Conservation (phyloP, 2,113 vertebrate species). For the Neogobius melanostomus region DNA sequence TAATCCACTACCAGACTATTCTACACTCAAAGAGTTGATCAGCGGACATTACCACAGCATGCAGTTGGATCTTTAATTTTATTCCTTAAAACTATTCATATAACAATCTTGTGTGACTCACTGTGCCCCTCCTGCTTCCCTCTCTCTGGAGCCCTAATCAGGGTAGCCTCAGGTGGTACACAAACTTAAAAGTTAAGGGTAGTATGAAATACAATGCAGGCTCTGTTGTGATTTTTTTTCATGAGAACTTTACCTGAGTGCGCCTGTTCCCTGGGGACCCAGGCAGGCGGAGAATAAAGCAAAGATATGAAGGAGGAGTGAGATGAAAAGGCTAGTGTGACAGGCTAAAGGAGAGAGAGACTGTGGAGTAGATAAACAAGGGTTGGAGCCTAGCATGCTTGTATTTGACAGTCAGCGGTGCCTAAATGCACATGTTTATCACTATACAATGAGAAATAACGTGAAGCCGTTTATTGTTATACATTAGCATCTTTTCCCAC, state of each 20-base stretch:
- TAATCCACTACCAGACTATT: no score
- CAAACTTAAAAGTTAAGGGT: slow-evolving; percentile 28
- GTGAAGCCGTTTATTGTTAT: slow-evolving; percentile 41
- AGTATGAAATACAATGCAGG: slow-evolving; percentile 9
- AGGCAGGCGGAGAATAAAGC: slow-evolving; percentile 25
- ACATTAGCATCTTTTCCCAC: slow-evolving; percentile 40
- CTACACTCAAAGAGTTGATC: no score
- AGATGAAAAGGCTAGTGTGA: slow-evolving; percentile 60
- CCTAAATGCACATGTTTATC: slow-evolving; percentile 44
- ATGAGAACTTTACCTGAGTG: slow-evolving; percentile 40
- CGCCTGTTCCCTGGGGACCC: slow-evolving; percentile 31
- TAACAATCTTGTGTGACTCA: not conserved
- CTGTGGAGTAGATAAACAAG: slow-evolving; percentile 31
- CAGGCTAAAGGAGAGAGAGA: slow-evolving; percentile 37
- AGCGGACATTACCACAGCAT: no score
- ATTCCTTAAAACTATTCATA: no score
- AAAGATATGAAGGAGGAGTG: slow-evolving; percentile 36
- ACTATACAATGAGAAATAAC: slow-evolving; percentile 37
- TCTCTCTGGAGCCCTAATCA: not conserved
- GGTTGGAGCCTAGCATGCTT: slow-evolving; percentile 30
- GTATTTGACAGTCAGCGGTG: slow-evolving; percentile 40
- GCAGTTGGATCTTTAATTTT: no score
- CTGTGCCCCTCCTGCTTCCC: not conserved
- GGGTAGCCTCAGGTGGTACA: slow-evolving; percentile 34
- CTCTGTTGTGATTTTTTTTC: slow-evolving; percentile 23